These are phyloP conservation scores for Bicyclus anynana DNA, from an alignment of 1,140 invertebrate species.

Conservation along the genomic window DNA sequence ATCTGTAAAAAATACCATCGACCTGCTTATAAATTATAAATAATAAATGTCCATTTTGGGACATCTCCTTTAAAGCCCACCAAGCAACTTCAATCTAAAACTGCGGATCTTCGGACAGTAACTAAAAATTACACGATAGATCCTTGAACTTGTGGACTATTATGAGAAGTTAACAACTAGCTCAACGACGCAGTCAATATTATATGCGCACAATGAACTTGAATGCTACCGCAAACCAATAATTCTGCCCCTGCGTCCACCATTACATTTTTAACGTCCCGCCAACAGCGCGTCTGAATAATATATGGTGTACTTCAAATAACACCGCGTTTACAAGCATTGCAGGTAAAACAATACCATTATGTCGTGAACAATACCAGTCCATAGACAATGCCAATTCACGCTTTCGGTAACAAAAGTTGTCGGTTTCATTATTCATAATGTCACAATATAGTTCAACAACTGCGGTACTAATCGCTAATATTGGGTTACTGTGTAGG, in stretches of 20 bases:
- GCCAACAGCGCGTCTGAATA: slow-evolving; percentile 9
- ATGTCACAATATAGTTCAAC: slow-evolving; percentile 41
- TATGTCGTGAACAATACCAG: slow-evolving; percentile 52
- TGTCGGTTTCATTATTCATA: slow-evolving; percentile 50
- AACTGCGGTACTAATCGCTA: slow-evolving; percentile 30
- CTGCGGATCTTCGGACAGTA: no score
- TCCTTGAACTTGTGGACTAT: no score
- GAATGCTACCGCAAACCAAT: slow-evolving; percentile 6
- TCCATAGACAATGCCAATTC: slow-evolving; percentile 50
- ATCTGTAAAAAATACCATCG: no score
- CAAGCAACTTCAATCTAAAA: no score
- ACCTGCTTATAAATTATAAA: no score
- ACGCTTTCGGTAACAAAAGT: slow-evolving; percentile 35
- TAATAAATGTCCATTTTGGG: no score
- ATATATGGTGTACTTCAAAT: slow-evolving; percentile 20
- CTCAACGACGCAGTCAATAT: no score
- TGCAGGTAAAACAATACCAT: slow-evolving; percentile 49
- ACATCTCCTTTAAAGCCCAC: no score
- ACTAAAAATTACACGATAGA: no score
- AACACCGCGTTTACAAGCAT: slow-evolving; percentile 27
- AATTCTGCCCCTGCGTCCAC: not conserved
- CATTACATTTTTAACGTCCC: not conserved
- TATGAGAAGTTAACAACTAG: no score
- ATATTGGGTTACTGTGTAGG: slow-evolving; percentile 31
- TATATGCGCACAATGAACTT: not conserved